phyloP scores from a whole-genome alignment of 2,888 invertebrate species.

The Syrphus vitripennis region DNA sequence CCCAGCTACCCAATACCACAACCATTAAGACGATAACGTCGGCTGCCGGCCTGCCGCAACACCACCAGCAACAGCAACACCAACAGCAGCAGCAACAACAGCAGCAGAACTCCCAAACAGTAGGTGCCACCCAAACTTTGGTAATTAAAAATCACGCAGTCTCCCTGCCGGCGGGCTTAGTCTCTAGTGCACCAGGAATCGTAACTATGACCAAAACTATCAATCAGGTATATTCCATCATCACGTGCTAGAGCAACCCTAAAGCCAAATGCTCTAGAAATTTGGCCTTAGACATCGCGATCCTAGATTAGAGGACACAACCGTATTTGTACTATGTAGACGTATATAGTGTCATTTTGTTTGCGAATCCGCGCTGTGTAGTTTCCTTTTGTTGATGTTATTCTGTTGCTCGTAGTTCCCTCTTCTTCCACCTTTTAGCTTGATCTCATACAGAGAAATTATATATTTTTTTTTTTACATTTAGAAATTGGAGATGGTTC shows the following conservation, averaged over 20 bases:
- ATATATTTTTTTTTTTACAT: not conserved
- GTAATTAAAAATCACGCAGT: conserved; percentile 82
- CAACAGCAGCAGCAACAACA: conserved; percentile 74
- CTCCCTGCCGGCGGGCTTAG: conserved; percentile 83
- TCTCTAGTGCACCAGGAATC: conserved; percentile 84
- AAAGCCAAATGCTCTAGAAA: not conserved
- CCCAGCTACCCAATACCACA: conserved; percentile 81
- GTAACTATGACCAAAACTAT: conserved; percentile 85
- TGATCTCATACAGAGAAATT: not conserved
- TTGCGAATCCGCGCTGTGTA: not conserved
- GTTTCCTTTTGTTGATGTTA: conserved; percentile 25
- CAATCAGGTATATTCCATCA: conserved; percentile 79
- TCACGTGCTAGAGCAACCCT: conserved; percentile 74
- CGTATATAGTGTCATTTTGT: not conserved
- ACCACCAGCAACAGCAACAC: conserved; percentile 76
- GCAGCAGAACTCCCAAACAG: conserved; percentile 77
- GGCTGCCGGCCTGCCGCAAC: conserved; percentile 76
- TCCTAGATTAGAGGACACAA: conserved; percentile 41
- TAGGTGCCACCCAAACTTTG: conserved; percentile 81
- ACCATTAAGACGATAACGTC: conserved; percentile 80
- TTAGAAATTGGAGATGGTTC: not conserved
- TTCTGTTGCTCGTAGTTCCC: conserved; percentile 37
- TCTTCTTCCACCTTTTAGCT: not conserved
- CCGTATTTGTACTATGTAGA: conserved; percentile 21
- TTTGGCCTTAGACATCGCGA: not conserved